Evolutionary conservation across 2,113 vertebrate species (phyloP).

Genomic region (Rhipidura dahli): DNA sequence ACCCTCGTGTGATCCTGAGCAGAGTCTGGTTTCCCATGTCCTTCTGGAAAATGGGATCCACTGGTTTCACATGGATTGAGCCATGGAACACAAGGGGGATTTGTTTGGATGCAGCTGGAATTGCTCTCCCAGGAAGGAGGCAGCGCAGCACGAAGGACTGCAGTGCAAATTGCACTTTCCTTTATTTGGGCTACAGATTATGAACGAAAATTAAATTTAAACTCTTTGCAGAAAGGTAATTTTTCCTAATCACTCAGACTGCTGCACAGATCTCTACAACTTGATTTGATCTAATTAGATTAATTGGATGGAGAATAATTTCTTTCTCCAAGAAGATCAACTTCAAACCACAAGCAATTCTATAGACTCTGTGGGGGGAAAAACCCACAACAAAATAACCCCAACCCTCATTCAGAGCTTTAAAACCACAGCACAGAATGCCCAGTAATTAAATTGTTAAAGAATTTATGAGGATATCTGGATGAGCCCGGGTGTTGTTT

Average conservation of each 20-base stretch:
- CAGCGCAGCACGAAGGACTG: background rate
- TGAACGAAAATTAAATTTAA: slow-evolving; percentile 57
- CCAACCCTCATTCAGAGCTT: background rate
- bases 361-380: background rate
- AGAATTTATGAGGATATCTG: slow-evolving; percentile 36
- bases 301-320: slow-evolving; percentile 72
- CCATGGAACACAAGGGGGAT: background rate
- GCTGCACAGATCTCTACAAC: slow-evolving; percentile 64
- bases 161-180: background rate
- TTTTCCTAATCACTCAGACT: slow-evolving; percentile 69
- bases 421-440: slow-evolving; percentile 35
- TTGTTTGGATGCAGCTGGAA: background rate
- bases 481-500: background rate
- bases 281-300: slow-evolving; percentile 73
- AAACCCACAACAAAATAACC: background rate
- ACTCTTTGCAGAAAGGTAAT: slow-evolving; percentile 57
- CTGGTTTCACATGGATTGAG: background rate
- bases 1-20: fast-evolving
- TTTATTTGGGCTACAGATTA: slow-evolving; percentile 60
- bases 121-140: background rate
- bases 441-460: slow-evolving; percentile 58
- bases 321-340: slow-evolving; percentile 56
- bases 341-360: slow-evolving; percentile 3
- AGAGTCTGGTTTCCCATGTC: background rate
- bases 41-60: background rate